A percentile compares a stretch with the other conserved stretches of the same genome.
These are phyloP conservation scores for Melolontha melolontha DNA, from an alignment of 2,888 invertebrate species.

Conservation along the genomic window DNA sequence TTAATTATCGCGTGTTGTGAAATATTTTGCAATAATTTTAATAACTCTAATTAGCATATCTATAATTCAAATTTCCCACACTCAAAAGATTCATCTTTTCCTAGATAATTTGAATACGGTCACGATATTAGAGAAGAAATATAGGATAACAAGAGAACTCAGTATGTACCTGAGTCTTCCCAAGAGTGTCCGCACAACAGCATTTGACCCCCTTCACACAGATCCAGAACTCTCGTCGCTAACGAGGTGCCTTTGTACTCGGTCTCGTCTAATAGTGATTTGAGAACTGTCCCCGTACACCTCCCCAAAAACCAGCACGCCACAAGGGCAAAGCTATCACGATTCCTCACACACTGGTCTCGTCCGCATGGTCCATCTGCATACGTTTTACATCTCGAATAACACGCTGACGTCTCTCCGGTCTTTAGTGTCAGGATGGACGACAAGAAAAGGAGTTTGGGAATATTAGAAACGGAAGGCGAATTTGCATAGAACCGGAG, in stretches of 20 bases:
- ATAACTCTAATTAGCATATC: too few species aligned
- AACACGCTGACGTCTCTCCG: slow-evolving; percentile 46
- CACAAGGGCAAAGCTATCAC: slow-evolving; percentile 20
- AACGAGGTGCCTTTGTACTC: slow-evolving; percentile 64
- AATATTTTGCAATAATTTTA: too few species aligned
- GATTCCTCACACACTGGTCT: slow-evolving; percentile 1
- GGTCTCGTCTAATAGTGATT: slow-evolving; percentile 60
- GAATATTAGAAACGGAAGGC: slow-evolving; percentile 49
- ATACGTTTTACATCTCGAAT: slow-evolving; percentile 56
- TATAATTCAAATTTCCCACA: too few species aligned
- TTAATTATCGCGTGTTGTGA: too few species aligned
- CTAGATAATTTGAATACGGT: too few species aligned
- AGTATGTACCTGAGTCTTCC: slow-evolving; percentile 62
- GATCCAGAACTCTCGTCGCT: slow-evolving; percentile 56
- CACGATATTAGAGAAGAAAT: slow-evolving; percentile 23
- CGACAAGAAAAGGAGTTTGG: slow-evolving; percentile 51
- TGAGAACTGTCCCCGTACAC: slow-evolving; percentile 57
- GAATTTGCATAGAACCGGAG: slow-evolving; percentile 59
- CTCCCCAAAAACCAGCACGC: slow-evolving; percentile 33
- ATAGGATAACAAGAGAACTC: slow-evolving; percentile 60
- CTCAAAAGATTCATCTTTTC: too few species aligned
- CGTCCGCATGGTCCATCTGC: slow-evolving; percentile 50
- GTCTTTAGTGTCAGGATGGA: slow-evolving; percentile 43
- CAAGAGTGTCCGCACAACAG: slow-evolving; percentile 59
- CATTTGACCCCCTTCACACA: slow-evolving; percentile 52